These are phyloP conservation scores for Sebastiscus albofasciatus DNA, from an alignment of 2,797 vertebrate species.

Conservation along the genomic window DNA sequence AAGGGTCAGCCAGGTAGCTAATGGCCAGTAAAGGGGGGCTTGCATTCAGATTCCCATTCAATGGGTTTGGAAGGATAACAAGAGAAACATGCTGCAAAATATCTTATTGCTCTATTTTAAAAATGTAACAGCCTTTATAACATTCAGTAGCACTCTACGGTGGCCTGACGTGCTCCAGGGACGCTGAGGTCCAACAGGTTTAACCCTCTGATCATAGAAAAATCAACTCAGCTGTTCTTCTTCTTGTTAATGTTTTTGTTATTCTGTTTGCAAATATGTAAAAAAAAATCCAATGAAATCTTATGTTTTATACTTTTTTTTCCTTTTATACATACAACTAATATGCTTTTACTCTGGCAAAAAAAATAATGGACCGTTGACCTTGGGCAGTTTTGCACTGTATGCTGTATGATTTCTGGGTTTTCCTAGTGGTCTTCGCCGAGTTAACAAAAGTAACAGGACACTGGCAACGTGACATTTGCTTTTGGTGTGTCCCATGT, in stretches of 20 bases:
- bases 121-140: constrained; percentile 44
- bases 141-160: constrained; percentile 20
- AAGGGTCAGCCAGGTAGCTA: constrained; percentile 60
- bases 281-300: constrained; percentile 30
- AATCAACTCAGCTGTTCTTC: constrained; percentile 22
- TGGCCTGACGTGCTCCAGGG: constrained; percentile 35
- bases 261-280: constrained; percentile 63
- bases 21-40: constrained; percentile 49
- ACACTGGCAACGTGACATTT: constrained; percentile 45
- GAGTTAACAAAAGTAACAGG: constrained; percentile 43
- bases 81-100: constrained; percentile 63
- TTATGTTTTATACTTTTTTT: constrained; percentile 73
- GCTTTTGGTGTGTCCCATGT: constrained; percentile 56
- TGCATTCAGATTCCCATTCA: constrained; percentile 21
- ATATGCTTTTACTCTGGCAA: constrained; percentile 39
- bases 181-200: constrained; percentile 58
- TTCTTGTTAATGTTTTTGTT: constrained; percentile 49
- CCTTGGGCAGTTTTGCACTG: constrained; percentile 61
- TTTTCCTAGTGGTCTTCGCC: constrained; percentile 38
- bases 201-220: constrained; percentile 16
- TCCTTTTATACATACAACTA: constrained; percentile 66
- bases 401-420: constrained; percentile 26
- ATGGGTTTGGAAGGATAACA: constrained; percentile 38
- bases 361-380: constrained; percentile 30
- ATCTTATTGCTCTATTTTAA: constrained; percentile 57